A percentile compares a stretch with the other conserved stretches of the same genome.
These are phyloP conservation scores for Coracias cyanogaster DNA, from an alignment of 2,797 vertebrate species.

Conservation along the genomic window DNA sequence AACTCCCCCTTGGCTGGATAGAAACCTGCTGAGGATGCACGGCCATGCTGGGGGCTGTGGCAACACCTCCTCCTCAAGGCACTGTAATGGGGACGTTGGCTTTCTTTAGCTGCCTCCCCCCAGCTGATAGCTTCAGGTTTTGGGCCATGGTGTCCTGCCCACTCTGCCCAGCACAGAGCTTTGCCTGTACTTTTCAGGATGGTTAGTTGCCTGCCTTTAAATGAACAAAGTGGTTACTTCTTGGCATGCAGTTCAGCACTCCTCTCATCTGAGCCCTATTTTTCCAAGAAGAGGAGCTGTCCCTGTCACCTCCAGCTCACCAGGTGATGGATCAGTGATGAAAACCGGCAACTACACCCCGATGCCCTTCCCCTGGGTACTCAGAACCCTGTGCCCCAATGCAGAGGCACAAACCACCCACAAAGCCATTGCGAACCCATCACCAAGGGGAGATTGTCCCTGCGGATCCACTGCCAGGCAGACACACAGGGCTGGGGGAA, in stretches of 20 bases:
- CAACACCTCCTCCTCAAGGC: not conserved
- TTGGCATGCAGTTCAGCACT: not conserved
- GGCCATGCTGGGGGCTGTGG: not conserved
- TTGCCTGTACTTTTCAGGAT: not conserved
- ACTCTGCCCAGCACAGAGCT: not conserved
- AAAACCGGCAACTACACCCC: not conserved
- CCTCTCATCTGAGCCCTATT: fast-evolving
- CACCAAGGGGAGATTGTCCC: not conserved
- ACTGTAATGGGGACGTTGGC: not conserved
- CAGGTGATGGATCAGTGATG: not conserved
- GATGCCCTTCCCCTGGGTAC: not conserved
- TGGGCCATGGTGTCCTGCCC: not conserved
- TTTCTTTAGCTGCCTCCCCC: not conserved
- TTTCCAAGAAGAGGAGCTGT: not conserved
- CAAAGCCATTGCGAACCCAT: not conserved
- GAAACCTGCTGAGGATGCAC: fast-evolving
- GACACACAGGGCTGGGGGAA: not conserved
- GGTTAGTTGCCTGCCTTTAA: not conserved
- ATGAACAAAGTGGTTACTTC: not conserved
- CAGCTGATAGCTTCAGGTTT: not conserved
- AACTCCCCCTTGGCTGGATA: no score
- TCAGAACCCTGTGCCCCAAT: fast-evolving
- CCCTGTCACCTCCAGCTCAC: not conserved
- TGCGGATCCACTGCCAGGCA: fast-evolving
- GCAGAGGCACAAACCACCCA: not conserved